Evolutionary conservation across 2,797 vertebrate genomes (phyloP), one percentile per base, ranked within the genome.

Genomic region (Lacerta agilis): DNA sequence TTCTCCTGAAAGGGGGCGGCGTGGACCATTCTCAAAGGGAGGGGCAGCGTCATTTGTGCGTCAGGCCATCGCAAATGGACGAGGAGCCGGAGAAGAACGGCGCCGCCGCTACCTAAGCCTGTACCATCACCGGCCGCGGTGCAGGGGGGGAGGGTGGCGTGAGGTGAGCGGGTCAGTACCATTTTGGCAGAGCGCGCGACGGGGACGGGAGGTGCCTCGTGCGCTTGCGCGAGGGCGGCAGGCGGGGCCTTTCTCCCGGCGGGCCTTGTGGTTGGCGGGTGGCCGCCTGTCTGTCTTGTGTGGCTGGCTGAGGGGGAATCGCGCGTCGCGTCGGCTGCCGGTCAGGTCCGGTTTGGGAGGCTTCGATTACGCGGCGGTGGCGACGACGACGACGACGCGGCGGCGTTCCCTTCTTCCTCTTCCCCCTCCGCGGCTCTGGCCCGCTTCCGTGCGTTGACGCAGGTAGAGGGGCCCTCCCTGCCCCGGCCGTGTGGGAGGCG

Each of bases 401-500:
- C 55, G 67, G 45, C 79, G 33, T 15, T 23, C 23, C 55, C 15
- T 15, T 2, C 66, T 41, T 78, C 83, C 88, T 82, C 83, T 81
- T 84, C 81, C 27, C 38, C 33, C 11, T 41, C 38, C 38, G 55
- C 55, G 82, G 76, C 87, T 84, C 82, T 85, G 82, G 82, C 82
- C 87, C 82, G 66, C 27, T 17, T 72, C 66, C 87, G 66, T 75
- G 87, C 61, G 76, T 58, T 58, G 87, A 72, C 82, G 36, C 87
- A 43, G 69, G 38, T 78, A 58, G 49, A 86, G 88, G 3, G 79
- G 76, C n/a, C 79, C 89, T 80, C 82, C 90, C 61, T 87, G 92
- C 88, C 90, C 86, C 82, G 75, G 85, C 64, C 85, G 86, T 76
- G 91, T 89, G 93, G 95, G 92, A 93, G 91, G 94, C 87, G 95